A percentile compares a stretch with the other conserved stretches of the same genome.
These are phyloP conservation scores for Beris morrisii DNA, from an alignment of 2,888 invertebrate genomes.

Conservation along the genomic window DNA sequence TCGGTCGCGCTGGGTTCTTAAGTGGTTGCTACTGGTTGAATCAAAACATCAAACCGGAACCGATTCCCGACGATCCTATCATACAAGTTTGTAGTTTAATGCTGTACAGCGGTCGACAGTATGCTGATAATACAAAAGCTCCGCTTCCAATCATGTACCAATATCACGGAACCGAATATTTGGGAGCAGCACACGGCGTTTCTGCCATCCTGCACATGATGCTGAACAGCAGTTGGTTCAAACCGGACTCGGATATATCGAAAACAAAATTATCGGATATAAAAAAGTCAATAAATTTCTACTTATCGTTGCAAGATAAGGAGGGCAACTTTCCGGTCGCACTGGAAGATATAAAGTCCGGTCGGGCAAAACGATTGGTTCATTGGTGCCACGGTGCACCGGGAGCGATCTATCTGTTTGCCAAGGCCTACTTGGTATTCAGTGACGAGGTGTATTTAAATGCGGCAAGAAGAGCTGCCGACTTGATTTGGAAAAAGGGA, in stretches of 20 bases:
- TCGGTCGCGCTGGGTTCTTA: constrained; percentile 82
- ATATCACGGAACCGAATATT: constrained; percentile 56
- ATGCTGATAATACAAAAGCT: constrained; percentile 62
- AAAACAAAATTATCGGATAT: constrained; percentile 62
- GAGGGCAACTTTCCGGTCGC: constrained; percentile 79
- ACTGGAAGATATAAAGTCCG: constrained; percentile 63
- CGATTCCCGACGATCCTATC: constrained; percentile 58
- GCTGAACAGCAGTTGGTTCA: constrained; percentile 60
- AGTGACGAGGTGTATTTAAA: constrained; percentile 72
- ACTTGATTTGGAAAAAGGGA: constrained; percentile 81
- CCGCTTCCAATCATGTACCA: constrained; percentile 76
- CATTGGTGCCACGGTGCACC: constrained; percentile 94
- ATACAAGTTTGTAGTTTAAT: constrained; percentile 69
- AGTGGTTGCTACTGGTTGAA: constrained; percentile 75
- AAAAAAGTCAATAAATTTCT: constrained; percentile 68
- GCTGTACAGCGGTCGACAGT: constrained; percentile 71
- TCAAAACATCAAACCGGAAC: constrained; percentile 49
- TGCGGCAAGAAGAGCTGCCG: constrained; percentile 69
- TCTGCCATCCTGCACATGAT: constrained; percentile 68
- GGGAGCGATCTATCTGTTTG: constrained; percentile 78
- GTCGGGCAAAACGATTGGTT: constrained; percentile 67
- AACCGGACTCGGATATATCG: constrained; percentile 45
- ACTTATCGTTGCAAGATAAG: constrained; percentile 60
- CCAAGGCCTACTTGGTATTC: constrained; percentile 75
- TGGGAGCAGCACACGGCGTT: constrained; percentile 68